Evolutionary conservation across 2,113 vertebrate genomes (phyloP).

Genomic region (Hypanus sabinus): DNA sequence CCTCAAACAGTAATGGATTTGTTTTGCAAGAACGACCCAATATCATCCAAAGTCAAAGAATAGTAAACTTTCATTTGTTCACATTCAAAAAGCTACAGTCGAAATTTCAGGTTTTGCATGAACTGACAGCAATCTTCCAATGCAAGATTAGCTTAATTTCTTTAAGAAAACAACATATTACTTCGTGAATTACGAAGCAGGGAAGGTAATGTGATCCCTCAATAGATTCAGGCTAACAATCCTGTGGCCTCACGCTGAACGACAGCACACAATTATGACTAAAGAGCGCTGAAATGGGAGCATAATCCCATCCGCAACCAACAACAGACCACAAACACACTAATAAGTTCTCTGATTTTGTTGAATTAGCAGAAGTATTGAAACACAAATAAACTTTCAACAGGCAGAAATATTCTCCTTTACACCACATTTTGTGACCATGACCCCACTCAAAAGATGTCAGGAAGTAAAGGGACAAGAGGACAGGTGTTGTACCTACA

Average conservation of each 20-base stretch:
- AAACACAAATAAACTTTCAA: background rate
- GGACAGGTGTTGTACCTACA: no score
- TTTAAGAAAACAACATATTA: background rate
- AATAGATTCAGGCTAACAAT: background rate
- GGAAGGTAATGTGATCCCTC: background rate
- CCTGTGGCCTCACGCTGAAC: background rate
- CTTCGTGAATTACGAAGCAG: background rate
- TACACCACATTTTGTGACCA: background rate
- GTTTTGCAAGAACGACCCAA: background rate
- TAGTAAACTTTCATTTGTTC: no score
- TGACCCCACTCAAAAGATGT: no score
- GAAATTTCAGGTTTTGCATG: background rate
- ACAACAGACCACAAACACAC: background rate
- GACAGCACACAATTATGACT: background rate
- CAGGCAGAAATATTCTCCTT: background rate
- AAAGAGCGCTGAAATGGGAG: background rate
- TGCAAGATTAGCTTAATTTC: background rate
- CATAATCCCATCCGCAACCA: no score
- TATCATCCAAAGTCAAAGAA: background rate
- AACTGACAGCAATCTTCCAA: background rate
- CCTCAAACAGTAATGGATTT: background rate
- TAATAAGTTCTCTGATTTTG: background rate
- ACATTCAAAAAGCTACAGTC: background rate
- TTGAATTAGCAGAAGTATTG: background rate
- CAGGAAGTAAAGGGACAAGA: no score